These are phyloP conservation scores for Calycopis cecrops DNA, from an alignment of 1,140 invertebrate species.

Conservation along the genomic window DNA sequence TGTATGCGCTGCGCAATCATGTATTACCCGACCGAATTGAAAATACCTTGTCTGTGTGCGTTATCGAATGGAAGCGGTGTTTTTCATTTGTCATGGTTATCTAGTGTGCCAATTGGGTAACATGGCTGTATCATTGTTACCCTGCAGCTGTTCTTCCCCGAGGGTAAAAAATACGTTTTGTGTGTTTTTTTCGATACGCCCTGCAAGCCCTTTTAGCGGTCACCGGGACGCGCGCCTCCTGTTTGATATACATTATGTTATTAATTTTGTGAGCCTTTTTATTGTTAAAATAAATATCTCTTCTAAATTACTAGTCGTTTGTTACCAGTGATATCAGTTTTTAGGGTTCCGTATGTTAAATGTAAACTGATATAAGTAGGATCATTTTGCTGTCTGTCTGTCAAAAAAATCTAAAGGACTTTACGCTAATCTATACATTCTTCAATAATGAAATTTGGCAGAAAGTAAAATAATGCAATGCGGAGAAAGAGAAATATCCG, in stretches of 20 bases:
- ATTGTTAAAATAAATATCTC: too few relatives aligned
- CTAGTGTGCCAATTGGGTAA: conserved; percentile 58
- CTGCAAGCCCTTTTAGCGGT: conserved; percentile 59
- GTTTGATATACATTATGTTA: conserved; percentile 50
- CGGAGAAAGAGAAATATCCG: too few relatives aligned
- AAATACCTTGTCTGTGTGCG: conserved; percentile 11
- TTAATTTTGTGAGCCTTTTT: conserved; percentile 22
- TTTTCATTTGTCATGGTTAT: conserved; percentile 36
- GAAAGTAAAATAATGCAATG: too few relatives aligned
- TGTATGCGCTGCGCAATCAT: conserved; percentile 47
- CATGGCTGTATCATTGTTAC: conserved; percentile 70
- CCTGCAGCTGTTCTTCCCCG: conserved; percentile 66
- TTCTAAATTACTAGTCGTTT: too few relatives aligned
- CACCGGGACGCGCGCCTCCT: conserved; percentile 52
- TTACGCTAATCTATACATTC: too few relatives aligned
- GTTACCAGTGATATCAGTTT: too few relatives aligned
- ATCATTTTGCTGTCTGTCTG: too few relatives aligned
- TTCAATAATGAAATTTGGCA: too few relatives aligned
- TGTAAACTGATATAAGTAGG: too few relatives aligned
- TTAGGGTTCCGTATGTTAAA: too few relatives aligned
- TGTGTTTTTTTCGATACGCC: conserved; percentile 50
- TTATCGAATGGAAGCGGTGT: conserved; percentile 1
- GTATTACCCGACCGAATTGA: conserved; percentile 41
- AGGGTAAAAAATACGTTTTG: conserved; percentile 68
- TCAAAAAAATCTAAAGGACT: too few relatives aligned